These are phyloP conservation scores for Lonchura striata DNA, from an alignment of 2,113 vertebrate species.

Conservation along the genomic window DNA sequence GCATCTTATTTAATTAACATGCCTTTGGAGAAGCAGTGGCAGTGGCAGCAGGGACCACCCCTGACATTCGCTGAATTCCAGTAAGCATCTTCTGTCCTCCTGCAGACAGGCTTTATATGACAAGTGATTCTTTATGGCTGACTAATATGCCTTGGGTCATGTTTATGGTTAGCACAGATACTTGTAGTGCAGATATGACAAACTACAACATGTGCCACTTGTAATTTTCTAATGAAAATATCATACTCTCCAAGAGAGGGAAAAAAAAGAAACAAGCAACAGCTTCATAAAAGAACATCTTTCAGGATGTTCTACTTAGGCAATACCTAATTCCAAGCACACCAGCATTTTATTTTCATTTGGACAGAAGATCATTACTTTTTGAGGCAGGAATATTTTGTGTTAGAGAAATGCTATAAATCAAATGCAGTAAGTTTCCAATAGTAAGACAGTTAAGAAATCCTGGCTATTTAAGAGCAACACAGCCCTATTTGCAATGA, in stretches of 20 bases:
- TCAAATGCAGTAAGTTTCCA: background rate
- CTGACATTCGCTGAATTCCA: background rate
- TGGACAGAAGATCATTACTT: background rate
- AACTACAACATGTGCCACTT: conserved; percentile 43
- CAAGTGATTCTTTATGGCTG: background rate
- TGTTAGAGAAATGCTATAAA: background rate
- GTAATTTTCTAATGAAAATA: conserved; percentile 48
- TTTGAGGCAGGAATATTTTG: background rate
- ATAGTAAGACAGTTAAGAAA: background rate
- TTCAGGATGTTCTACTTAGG: background rate
- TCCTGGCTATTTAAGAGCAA: background rate
- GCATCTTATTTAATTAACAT: conserved; percentile 6
- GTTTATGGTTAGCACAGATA: conserved; percentile 12
- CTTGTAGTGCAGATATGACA: conserved; percentile 27
- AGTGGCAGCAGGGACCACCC: background rate
- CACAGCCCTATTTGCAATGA: background rate
- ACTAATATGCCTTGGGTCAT: conserved; percentile 17
- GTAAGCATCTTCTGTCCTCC: background rate
- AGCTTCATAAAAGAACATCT: background rate
- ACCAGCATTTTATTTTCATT: background rate
- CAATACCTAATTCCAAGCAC: background rate
- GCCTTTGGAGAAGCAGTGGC: background rate
- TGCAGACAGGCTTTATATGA: conserved; percentile 23
- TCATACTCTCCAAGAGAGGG: background rate
- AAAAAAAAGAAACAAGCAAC: background rate